These are phyloP conservation scores for Polydrusus cervinus DNA, from an alignment of 2,888 invertebrate genomes.

Conservation along the genomic window DNA sequence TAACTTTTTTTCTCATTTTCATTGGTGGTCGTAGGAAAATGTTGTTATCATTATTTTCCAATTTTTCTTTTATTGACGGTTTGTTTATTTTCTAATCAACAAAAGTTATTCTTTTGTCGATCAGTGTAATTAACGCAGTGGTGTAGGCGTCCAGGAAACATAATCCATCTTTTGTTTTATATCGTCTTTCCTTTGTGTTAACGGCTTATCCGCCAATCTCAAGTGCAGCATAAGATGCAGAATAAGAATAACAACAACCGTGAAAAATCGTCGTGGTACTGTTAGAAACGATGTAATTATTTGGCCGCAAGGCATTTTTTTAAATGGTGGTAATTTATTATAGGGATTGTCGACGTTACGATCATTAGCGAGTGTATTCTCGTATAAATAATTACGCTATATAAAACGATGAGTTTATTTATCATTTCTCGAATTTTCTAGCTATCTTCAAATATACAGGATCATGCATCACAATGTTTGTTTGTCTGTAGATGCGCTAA, in stretches of 20 bases:
- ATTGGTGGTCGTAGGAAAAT: too few species aligned
- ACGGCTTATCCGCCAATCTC: constrained; percentile 45
- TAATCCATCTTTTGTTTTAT: constrained; percentile 47
- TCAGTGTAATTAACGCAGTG: constrained; percentile 38
- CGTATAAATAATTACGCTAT: neutral
- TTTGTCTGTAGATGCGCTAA: too few species aligned
- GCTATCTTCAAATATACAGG: too few species aligned
- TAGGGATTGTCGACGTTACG: constrained; percentile 11
- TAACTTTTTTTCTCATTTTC: too few species aligned
- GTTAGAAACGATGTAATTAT: constrained; percentile 44
- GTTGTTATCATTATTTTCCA: too few species aligned
- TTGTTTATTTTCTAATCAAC: too few species aligned
- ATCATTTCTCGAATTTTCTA: too few species aligned
- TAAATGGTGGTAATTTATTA: constrained; percentile 30
- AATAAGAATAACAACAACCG: constrained; percentile 30
- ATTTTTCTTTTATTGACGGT: too few species aligned
- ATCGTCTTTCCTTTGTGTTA: constrained; percentile 39
- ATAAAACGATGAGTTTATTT: neutral
- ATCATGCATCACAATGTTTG: too few species aligned
- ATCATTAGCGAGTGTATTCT: constrained; percentile 12
- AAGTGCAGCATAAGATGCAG: constrained; percentile 36
- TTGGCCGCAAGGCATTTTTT: constrained; percentile 31
- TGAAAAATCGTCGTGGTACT: constrained; percentile 38
- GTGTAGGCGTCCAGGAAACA: constrained; percentile 53
- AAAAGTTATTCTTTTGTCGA: too few species aligned